Evolutionary conservation across 2,888 invertebrate species (phyloP), one percentile per base, ranked within the genome.

Genomic region (Hybos culiciformis): DNA sequence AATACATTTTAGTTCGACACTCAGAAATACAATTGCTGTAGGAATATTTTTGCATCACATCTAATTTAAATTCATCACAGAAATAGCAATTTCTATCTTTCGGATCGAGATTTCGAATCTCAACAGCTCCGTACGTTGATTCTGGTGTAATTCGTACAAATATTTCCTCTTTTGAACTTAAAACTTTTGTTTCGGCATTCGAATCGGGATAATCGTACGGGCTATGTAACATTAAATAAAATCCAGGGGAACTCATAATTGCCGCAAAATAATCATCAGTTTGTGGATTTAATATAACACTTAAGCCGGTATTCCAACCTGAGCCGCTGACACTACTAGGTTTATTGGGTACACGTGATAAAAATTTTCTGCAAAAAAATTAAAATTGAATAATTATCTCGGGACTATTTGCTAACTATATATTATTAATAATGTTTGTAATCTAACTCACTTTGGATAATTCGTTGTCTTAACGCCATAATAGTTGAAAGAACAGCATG

Each of bases 211-310:
- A 70, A 54, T 80, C 72, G 55, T 73, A 75, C 0, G 80, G 69
- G 52, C 74, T 71, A 50, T 82, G 81, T 29, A 82, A 65, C 40
- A 77, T 66, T 7, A 81, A 74, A 57, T 74, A 67, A 17, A 72
- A 66, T 0, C 82, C 82, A 46, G 70, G 71, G 1, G 78, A 74
- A 6, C 77, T 75, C 2, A 77, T 61, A 6, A 67, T 59, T 0
- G 77, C 68, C 37, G 75, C 74, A 53, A 74, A 75, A 56, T 81
- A 81, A 55, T 83, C 79, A n/a, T n/a, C n/a, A n/a, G n/a, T n/a
- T n/a, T n/a, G n/a, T n/a, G n/a, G n/a, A n/a, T n/a, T n/a, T n/a
- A n/a, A n/a, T n/a, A n/a, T n/a, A n/a, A n/a, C n/a, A n/a, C n/a
- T n/a, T n/a, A n/a, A n/a, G n/a, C n/a, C n/a, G n/a, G n/a, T n/a